These are phyloP conservation scores for Andrena bicolor DNA, from an alignment of 2,888 invertebrate species.

Conservation along the genomic window DNA sequence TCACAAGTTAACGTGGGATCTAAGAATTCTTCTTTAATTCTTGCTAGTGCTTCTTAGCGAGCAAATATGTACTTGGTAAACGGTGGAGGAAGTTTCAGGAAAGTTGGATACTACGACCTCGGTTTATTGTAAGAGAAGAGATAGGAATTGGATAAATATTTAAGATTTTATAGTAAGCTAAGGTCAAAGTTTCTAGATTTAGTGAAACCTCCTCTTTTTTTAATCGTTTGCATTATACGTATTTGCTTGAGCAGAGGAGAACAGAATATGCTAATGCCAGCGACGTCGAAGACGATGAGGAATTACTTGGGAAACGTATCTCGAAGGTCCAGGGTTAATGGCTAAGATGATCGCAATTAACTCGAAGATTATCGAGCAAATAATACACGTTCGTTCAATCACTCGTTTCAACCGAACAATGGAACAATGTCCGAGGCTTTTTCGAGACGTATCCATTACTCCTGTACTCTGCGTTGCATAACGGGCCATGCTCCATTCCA, in stretches of 20 bases:
- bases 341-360: conserved; percentile 18
- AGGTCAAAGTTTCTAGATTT: neutral
- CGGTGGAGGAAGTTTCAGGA: neutral
- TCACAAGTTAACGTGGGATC: neutral
- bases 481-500: neutral
- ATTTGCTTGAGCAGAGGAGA: neutral
- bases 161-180: neutral
- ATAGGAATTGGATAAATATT: conserved; percentile 1
- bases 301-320: conserved; percentile 5
- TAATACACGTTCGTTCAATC: conserved; percentile 11
- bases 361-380: conserved; percentile 12
- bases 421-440: conserved; percentile 17
- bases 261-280: conserved; percentile 6
- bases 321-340: conserved; percentile 16
- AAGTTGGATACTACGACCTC: neutral
- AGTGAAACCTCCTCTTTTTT: neutral
- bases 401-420: conserved; percentile 16
- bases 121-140: neutral
- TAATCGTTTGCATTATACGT: neutral
- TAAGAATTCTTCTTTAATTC: neutral
- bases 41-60: neutral
- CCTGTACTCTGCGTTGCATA: neutral
- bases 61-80: neutral
- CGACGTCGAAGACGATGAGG: neutral
- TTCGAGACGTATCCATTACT: neutral